Evolutionary conservation across 1,140 invertebrate genomes (phyloP).

Genomic region (Colletes latitarsis): DNA sequence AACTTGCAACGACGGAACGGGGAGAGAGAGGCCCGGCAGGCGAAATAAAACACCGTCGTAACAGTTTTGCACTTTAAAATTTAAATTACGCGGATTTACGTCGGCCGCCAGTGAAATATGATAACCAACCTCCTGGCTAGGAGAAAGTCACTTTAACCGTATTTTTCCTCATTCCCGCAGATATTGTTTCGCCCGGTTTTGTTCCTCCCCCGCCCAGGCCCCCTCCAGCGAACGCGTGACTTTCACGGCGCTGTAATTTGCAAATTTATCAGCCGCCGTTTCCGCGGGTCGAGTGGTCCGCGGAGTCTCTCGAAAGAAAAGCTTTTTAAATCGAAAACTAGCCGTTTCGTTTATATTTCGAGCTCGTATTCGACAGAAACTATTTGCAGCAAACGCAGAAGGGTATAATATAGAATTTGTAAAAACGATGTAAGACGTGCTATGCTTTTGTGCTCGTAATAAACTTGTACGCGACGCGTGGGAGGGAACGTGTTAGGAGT

Average conservation of each 20-base stretch:
- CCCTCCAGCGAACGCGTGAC: not conserved
- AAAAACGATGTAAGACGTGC: too few relatives aligned
- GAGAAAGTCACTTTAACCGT: constrained; percentile 18
- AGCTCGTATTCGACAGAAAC: too few relatives aligned
- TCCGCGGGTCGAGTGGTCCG: not conserved
- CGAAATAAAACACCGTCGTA: constrained; percentile 26
- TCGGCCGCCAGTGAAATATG: constrained; percentile 26
- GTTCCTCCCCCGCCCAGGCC: too few relatives aligned
- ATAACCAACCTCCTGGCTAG: constrained; percentile 14
- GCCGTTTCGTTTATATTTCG: too few relatives aligned
- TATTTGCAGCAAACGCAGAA: too few relatives aligned
- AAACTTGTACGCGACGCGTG: too few relatives aligned
- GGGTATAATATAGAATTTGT: too few relatives aligned
- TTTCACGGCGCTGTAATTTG: not conserved
- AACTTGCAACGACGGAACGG: not conserved
- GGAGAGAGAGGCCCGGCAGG: too few relatives aligned
- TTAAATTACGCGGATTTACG: constrained; percentile 45
- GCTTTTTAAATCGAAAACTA: too few relatives aligned
- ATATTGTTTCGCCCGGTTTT: not conserved
- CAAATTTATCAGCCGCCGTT: not conserved
- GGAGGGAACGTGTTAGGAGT: not conserved
- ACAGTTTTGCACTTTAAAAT: constrained; percentile 38
- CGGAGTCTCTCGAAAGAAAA: too few relatives aligned
- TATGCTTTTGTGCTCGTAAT: too few relatives aligned
- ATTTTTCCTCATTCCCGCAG: constrained; percentile 12